Percentiles rank a stretch among this genome's conserved stretches.
These are phyloP conservation scores for Helobdella robusta DNA, from an alignment of 2,888 invertebrate genomes.

Conservation along the genomic window DNA sequence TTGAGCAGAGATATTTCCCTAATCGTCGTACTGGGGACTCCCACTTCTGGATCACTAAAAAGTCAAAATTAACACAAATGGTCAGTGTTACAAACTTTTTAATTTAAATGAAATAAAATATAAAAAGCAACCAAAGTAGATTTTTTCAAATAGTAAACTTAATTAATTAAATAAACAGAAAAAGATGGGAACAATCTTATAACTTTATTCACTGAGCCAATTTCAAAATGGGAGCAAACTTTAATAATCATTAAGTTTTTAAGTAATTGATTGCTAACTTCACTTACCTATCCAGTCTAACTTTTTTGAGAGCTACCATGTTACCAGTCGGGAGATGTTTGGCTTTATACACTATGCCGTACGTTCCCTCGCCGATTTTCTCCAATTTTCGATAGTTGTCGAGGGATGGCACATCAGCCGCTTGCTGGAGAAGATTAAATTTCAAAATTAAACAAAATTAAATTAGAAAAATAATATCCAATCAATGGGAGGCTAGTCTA, in stretches of 20 bases:
- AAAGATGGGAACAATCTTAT: no score
- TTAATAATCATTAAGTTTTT: neutral
- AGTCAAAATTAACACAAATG: no score
- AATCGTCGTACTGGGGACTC: slow-evolving; percentile 92
- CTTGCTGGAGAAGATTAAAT: neutral
- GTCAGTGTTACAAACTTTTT: no score
- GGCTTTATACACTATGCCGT: slow-evolving; percentile 95
- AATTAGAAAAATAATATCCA: neutral
- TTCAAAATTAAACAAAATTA: neutral
- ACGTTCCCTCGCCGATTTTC: slow-evolving; percentile 96
- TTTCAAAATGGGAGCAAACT: neutral
- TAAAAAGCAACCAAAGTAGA: no score
- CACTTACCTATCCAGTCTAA: slow-evolving; percentile 74
- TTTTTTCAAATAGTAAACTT: no score
- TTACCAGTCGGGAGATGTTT: slow-evolving; percentile 56
- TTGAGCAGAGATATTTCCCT: slow-evolving; percentile 89
- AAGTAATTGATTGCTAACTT: neutral
- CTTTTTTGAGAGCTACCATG: slow-evolving; percentile 89
- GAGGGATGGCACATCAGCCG: slow-evolving; percentile 53
- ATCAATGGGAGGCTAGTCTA: neutral
- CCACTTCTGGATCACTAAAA: slow-evolving; percentile 64
- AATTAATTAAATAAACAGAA: no score
- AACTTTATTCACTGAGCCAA: no score
- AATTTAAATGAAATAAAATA: no score
- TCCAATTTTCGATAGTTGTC: slow-evolving; percentile 88